Percentiles rank a stretch among this genome's conserved stretches.
Conservation (phyloP, 2,113 vertebrate species). For the Alosa alosa region DNA sequence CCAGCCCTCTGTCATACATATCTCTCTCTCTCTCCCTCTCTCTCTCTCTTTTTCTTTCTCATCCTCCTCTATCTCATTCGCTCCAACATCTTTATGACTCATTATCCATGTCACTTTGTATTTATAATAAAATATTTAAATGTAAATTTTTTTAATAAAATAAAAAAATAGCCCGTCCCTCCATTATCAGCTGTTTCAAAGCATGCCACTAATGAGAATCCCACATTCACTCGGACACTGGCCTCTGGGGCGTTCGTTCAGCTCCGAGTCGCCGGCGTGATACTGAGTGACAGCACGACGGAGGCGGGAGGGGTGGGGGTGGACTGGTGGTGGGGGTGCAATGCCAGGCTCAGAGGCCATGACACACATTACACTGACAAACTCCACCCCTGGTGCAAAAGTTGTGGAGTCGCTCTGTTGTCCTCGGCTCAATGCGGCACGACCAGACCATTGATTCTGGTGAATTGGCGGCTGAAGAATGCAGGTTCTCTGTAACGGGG, state of each 20-base stretch:
- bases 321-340: neutral
- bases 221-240: neutral
- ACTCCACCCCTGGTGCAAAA: neutral
- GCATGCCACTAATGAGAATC: constrained; percentile 5
- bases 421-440: neutral
- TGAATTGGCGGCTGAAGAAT: neutral
- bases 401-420: neutral
- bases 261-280: neutral
- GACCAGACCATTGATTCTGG: neutral
- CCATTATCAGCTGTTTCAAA: neutral
- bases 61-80: neutral
- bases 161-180: neutral
- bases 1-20: neutral
- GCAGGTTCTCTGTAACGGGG: neutral
- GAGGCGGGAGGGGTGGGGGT: neutral
- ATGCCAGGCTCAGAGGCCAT: neutral
- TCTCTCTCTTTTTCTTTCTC: neutral
- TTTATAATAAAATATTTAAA: constrained; percentile 18
- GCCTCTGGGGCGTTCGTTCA: neutral
- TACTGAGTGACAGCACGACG: neutral
- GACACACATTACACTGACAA: neutral
- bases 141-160: neutral
- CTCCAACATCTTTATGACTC: constrained; percentile 21
- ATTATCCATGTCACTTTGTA: constrained; percentile 22
- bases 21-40: neutral